These are phyloP conservation scores for Lycocorax pyrrhopterus DNA, from an alignment of 2,113 vertebrate species.

Conservation along the genomic window DNA sequence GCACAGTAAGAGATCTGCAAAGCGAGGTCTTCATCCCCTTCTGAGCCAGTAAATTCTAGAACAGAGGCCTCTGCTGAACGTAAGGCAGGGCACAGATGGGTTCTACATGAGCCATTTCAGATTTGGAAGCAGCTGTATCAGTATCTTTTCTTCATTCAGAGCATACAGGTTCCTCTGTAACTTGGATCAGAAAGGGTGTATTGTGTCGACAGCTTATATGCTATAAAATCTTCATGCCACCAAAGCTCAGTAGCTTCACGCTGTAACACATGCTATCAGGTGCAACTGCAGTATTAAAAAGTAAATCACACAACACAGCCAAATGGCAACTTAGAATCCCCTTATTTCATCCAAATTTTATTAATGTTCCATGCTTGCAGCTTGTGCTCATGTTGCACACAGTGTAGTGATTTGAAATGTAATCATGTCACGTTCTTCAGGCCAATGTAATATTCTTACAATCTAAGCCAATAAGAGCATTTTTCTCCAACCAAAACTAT, in stretches of 20 bases:
- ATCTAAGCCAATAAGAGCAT: neutral
- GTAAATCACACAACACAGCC: neutral
- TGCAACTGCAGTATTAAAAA: neutral
- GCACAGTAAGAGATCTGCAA: neutral
- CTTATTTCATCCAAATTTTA: neutral
- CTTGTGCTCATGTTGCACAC: neutral
- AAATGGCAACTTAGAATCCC: neutral
- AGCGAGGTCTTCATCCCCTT: neutral
- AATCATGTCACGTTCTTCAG: neutral
- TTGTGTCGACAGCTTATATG: neutral
- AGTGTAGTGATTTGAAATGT: neutral
- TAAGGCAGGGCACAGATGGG: neutral
- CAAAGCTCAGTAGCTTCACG: neutral
- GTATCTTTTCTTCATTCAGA: neutral
- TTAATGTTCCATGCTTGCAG: neutral
- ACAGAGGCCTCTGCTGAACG: neutral
- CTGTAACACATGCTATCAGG: neutral
- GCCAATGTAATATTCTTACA: neutral
- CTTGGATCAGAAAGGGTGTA: neutral
- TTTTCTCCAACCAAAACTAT: conserved; percentile 15
- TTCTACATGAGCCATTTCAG: neutral
- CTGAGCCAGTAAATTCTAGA: neutral
- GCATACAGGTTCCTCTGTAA: neutral
- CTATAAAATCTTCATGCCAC: neutral
- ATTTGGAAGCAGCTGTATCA: neutral